Evolutionary conservation across 2,888 invertebrate genomes (phyloP), one percentile per base, ranked within the genome.

Genomic region (Rhimphoctona megacephalus): DNA sequence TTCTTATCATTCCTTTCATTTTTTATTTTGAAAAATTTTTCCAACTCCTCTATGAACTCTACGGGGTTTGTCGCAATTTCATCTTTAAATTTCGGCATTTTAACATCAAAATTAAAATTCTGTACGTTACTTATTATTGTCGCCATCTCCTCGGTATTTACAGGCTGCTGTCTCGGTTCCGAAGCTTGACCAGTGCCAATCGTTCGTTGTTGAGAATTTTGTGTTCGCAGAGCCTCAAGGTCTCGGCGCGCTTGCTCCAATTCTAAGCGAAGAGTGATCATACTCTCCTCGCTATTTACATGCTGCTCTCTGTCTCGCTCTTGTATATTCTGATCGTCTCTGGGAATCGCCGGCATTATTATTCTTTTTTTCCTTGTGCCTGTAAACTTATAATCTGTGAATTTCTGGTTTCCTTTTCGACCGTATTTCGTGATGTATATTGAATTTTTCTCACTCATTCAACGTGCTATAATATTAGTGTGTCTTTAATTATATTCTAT

Each of bases 71-170:
- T 3, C 8, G 49, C 52, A 46, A 67, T 43, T 49, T 79, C 83
- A 8, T 73, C 73, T 66, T 54, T 66, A 43, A 84, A 84, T 79
- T 78, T 79, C 57, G 83, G 83, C 25, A 73, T 17, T 73, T 79
- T 78, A 33, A 79, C 19, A 57, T 84, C 79, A 11, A 84, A 14
- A 11, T 73, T 43, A 73, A 84, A 39, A 25, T 54, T 66, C 7
- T 76, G n/a, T 19, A 72, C 66, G 5, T 78, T 78, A 67, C 73
- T 46, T 52, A 83, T 30, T 6, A 72, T 19, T 19, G 70, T 30
- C 25, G 33, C 17, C 36, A 78, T 54, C 25, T 83, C 83, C 14
- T 52, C 66, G 8, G 73, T 49, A 52, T 39, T 52, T 19, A 73
- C 73, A 11, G 8, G 69, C 22, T 14, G 54, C 25, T n/a, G 17